Conservation (phyloP, 2,113 vertebrate genomes). For the Ascaphus truei region DNA sequence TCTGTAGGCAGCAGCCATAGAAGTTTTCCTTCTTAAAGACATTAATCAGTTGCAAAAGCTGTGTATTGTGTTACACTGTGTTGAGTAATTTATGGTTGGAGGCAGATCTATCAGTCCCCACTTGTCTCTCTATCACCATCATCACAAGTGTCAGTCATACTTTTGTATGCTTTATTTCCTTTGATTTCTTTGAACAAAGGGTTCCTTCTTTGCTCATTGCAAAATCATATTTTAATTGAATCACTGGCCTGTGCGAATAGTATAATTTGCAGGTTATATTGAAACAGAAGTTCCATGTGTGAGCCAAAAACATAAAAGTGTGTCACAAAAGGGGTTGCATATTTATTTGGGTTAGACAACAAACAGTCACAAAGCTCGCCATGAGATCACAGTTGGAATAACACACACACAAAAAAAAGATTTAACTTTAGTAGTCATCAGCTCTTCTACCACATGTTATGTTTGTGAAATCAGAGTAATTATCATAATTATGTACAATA, state of each 20-base stretch:
- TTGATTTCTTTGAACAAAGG: background rate
- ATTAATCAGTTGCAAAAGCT: background rate
- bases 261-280: background rate
- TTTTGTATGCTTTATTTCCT: background rate
- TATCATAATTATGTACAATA: conserved; percentile 2
- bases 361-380: background rate
- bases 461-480: conserved; percentile 13
- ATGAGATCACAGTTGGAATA: conserved; percentile 1
- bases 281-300: background rate
- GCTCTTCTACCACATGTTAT: background rate
- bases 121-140: background rate
- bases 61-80: background rate
- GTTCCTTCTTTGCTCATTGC: background rate
- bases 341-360: conserved; percentile 6
- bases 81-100: background rate
- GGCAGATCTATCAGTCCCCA: background rate
- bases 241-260: background rate
- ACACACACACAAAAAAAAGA: background rate
- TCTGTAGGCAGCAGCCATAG: background rate
- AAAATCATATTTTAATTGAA: background rate
- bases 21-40: background rate
- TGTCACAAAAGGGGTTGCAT: background rate
- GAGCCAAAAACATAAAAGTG: background rate
- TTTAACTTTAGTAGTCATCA: background rate
- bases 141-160: background rate